Percentiles rank a stretch among this genome's conserved stretches.
Evolutionary conservation across 2,888 invertebrate species (phyloP).

Genomic region (Clepsis dumicolana): DNA sequence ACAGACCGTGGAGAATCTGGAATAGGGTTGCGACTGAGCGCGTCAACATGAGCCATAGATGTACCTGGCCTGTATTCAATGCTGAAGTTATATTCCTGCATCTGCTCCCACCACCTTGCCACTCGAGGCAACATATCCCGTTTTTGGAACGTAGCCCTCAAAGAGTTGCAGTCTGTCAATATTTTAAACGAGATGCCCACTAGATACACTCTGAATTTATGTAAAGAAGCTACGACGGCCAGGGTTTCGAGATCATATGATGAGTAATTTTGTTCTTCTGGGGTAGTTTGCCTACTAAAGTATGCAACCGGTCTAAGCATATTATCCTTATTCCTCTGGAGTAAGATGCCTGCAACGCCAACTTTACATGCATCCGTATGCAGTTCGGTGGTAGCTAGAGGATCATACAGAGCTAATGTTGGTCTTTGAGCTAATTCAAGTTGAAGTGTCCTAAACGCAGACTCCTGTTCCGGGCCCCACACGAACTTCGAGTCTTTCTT

Average conservation of each 20-base stretch:
- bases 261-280: conserved; percentile 54
- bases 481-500: conserved; percentile 20
- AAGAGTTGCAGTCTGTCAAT: too few species aligned
- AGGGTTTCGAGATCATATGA: conserved; percentile 54
- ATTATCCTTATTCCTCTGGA: conserved; percentile 47
- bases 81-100: too few species aligned
- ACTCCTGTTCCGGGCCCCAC: conserved; percentile 36
- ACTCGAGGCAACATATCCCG: too few species aligned
- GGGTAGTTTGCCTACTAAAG: conserved; percentile 54
- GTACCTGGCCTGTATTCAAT: too few species aligned
- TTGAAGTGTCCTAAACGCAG: conserved; percentile 28
- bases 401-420: conserved; percentile 11
- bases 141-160: too few species aligned
- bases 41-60: too few species aligned
- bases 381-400: conserved; percentile 11
- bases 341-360: conserved; percentile 54
- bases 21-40: too few species aligned
- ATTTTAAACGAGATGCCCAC: too few species aligned
- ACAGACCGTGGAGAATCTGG: too few species aligned
- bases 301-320: conserved; percentile 51
- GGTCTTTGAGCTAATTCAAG: conserved; percentile 10
- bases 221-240: too few species aligned
- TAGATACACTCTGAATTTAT: too few species aligned
- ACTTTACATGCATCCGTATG: conserved; percentile 53
- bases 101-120: too few species aligned